phyloP scores from a whole-genome alignment of 2,797 vertebrate genomes.

The Discoglossus pictus region DNA sequence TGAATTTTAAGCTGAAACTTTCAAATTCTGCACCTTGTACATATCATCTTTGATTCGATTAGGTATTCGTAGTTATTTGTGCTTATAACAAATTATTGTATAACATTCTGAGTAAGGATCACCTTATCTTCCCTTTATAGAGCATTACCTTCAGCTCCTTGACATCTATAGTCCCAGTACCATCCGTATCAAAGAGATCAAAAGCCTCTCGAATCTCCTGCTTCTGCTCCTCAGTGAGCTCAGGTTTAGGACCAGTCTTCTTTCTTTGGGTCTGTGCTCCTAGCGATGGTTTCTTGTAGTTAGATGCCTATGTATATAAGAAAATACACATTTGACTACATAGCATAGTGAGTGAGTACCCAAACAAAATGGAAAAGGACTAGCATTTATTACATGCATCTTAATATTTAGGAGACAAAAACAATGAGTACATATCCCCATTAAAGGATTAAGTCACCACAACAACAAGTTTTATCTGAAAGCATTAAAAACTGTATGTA shows the following conservation, averaged over 20 bases:
- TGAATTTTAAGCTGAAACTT: no score
- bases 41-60: neutral
- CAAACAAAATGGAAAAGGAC: neutral
- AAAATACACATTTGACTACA: neutral
- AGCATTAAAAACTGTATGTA: no score
- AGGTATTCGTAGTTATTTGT: no score
- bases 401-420: no score
- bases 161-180: conserved; percentile 85
- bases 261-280: conserved; percentile 77
- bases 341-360: no score
- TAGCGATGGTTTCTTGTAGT: conserved; percentile 78
- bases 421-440: no score
- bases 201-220: conserved; percentile 91
- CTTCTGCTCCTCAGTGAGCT: conserved; percentile 86
- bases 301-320: conserved; percentile 75
- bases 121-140: no score
- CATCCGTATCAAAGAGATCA: conserved; percentile 88
- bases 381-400: neutral
- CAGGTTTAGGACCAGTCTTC: conserved; percentile 78
- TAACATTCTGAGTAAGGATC: no score
- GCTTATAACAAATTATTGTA: no score
- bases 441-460: no score
- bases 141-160: conserved; percentile 85
- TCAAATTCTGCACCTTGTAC: no score
- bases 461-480: no score